Evolutionary conservation across 2,888 invertebrate species (phyloP), one percentile per base, ranked within the genome.

Genomic region (Cryptocheilus praepositus): DNA sequence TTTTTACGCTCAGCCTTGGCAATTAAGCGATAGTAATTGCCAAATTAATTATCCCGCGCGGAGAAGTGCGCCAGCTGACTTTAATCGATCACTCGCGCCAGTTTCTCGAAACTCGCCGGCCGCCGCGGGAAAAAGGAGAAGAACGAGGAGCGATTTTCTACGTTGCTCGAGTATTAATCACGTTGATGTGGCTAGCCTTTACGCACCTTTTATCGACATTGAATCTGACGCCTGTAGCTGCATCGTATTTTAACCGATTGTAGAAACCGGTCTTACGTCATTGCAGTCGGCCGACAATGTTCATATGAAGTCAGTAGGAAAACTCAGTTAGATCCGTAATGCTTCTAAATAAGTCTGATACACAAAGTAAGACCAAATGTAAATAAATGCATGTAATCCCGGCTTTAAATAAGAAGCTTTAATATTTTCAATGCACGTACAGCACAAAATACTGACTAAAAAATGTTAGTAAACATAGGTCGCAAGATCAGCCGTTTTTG

Each of bases 211-310:
- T 72, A 74, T 66, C 61, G 77, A 16, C 58, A 61, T 49, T 61
- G 66, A 70, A 74, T 70, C 66, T 45, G 70, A 73, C 61, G 64
- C 45, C 43, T 59, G 59, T 63, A 67, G 70, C 67, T 58, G 72
- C 64, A 54, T 70, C 70, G 63, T 67, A 53, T 72, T n/a, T 77
- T 72, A 65, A 66, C 62, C 74, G 68, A 77, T 75, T 69, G 67
- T 58, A 25, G 68, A 67, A 77, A 73, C 75, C 77, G 68, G 77
- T 77, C 61, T 28, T 36, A 18, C 54, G 16, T 54, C 16, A 19
- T 18, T n/a, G 19, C 15, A 7, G 1, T n/a, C 8, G 36, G 2
- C 3, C 25, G 25, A 36, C 36, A 36, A 36, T 36, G 36, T 36
- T 2, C 36, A 1, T 36, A 36, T 11, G 36, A 36, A 36, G 11